These are phyloP conservation scores for Onychomys leucogaster DNA, from an alignment of 2,797 vertebrate genomes.

Conservation along the genomic window DNA sequence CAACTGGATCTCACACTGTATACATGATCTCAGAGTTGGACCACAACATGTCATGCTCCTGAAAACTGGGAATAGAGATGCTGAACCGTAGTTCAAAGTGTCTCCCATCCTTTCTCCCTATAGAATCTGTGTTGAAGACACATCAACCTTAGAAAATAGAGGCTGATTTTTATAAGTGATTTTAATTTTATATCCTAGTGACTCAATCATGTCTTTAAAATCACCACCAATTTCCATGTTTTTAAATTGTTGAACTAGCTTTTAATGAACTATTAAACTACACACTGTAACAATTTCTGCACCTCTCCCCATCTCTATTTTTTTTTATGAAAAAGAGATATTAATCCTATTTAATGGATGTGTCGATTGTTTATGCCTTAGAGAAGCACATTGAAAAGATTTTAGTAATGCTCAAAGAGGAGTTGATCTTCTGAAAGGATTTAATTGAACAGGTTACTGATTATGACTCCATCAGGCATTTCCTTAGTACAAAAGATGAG, in stretches of 20 bases:
- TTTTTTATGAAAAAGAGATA: neutral
- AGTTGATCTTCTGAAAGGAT: constrained; percentile 36
- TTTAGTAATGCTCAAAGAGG: neutral
- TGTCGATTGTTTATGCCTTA: constrained; percentile 25
- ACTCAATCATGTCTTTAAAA: constrained; percentile 41
- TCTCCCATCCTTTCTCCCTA: neutral
- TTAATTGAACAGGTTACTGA: constrained; percentile 63
- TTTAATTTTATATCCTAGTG: neutral
- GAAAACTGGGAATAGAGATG: neutral
- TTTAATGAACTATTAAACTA: neutral
- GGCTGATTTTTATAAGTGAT: neutral
- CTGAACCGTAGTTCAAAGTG: neutral
- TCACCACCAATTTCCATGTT: neutral
- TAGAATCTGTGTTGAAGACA: neutral
- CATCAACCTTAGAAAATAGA: neutral
- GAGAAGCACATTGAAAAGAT: neutral
- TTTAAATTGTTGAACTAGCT: constrained; percentile 14
- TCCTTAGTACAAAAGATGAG: constrained; percentile 46
- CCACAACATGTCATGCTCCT: neutral
- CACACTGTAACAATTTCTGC: neutral
- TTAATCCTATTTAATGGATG: constrained; percentile 28
- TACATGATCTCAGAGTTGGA: neutral
- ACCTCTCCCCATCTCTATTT: neutral
- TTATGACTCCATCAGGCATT: constrained; percentile 24
- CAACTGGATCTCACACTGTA: neutral